phyloP scores from a whole-genome alignment of 2,888 invertebrate species.

The Hypomecis punctinalis region DNA sequence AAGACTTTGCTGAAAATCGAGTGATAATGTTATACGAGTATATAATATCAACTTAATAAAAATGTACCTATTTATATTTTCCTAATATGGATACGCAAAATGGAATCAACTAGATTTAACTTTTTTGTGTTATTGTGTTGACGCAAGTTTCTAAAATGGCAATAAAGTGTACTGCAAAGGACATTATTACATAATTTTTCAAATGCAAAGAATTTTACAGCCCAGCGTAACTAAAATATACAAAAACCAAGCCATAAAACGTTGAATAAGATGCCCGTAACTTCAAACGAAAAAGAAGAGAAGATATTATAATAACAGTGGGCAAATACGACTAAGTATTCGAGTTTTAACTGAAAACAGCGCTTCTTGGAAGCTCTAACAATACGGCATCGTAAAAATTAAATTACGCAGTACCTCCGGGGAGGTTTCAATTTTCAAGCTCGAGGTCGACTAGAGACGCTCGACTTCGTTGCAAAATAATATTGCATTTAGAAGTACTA shows the following conservation, averaged over 20 bases:
- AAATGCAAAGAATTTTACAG: neutral
- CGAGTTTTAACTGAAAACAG: constrained; percentile 68
- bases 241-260: neutral
- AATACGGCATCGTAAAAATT: constrained; percentile 78
- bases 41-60: no score
- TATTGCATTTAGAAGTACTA: constrained; percentile 57
- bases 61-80: no score
- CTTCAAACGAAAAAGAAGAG: constrained; percentile 20
- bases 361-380: constrained; percentile 65
- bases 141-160: neutral
- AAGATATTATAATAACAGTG: constrained; percentile 33
- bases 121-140: neutral
- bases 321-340: constrained; percentile 49
- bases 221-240: neutral
- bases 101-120: no score
- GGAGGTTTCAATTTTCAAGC: constrained; percentile 75
- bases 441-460: constrained; percentile 62
- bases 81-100: no score
- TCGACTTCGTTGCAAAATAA: constrained; percentile 66
- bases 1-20: no score
- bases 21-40: no score
- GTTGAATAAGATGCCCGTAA: constrained; percentile 6
- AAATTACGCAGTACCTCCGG: constrained; percentile 74
- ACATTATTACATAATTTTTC: no score
- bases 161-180: neutral